Base-by-base conservation (phyloP, 2,797 vertebrate genomes). In the Tachyglossus aculeatus region DNA sequence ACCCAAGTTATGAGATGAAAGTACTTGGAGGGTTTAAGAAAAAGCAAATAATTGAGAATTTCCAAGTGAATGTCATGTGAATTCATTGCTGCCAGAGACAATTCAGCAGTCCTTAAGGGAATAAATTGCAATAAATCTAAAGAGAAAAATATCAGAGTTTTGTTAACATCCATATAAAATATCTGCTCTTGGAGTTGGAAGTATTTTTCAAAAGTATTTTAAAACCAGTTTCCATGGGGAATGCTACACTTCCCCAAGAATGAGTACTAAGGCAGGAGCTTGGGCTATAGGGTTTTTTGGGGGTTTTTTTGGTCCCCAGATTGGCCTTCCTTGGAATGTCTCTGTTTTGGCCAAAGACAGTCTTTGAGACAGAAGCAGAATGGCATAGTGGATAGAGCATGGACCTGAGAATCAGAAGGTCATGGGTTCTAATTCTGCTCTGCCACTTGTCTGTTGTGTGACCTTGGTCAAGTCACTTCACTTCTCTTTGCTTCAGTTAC, bases 1-100 rank as follows among this genome's bases (percentile, higher is more conserved):
- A n/a, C 57, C 77, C 84, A 43, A 55, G 77, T 78, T 82, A 57
- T 51, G 71, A 79, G 86, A 90, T 82, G 74, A 86, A 91, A 77
- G 64, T 39, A 58, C 67, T 85, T 77, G 25, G 77, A 88, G 66
- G 66, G 51, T 55, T 86, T 71, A 74, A 77, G 60, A 84, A 66
- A 81, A 84, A 78, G 71, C 52, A 74, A 66, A 67, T 89, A 89
- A 88, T 89, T 88, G 81, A 81, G 85, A 83, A 88, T 74, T 75
- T 80, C 87, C 88, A 90, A 81, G 43, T 76, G 41, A 74, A 43
- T 14, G 6, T 67, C 71, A 67, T 9, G 67, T 74, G 84, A 89
- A 90, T 90, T 88, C 86, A 87, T 77, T 85, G 87, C 82, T 91
- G 82, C 82, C 74, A 88, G 67, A 87, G 67, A 73, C 75, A 70